phyloP scores from a whole-genome alignment of 2,888 invertebrate species.

The Clistopyga incitator region DNA sequence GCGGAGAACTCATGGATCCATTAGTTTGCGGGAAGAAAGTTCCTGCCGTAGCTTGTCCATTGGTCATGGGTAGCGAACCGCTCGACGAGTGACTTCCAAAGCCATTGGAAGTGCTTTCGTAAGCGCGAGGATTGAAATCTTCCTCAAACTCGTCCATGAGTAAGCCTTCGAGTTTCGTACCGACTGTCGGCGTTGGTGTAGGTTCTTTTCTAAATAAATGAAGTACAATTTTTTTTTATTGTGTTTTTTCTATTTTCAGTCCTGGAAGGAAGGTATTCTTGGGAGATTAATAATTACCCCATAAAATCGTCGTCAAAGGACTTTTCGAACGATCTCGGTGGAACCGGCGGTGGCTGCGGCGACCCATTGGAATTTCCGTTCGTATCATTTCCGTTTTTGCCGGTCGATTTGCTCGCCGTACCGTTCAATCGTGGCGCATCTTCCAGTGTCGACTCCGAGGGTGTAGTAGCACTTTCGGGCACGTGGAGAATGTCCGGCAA shows the following conservation, averaged over 20 bases:
- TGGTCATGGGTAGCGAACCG: conserved; percentile 76
- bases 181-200: conserved; percentile 86
- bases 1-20: conserved; percentile 86
- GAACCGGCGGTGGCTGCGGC: conserved; percentile 80
- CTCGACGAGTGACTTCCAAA: conserved; percentile 80
- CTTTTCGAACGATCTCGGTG: conserved; percentile 82
- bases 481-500: conserved; percentile 85
- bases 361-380: conserved; percentile 82
- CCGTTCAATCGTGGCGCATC: conserved; percentile 79
- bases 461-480: conserved; percentile 71
- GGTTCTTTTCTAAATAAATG: conserved; percentile 72
- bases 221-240: neutral
- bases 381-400: conserved; percentile 75
- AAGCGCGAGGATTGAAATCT: conserved; percentile 95
- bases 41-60: conserved; percentile 83
- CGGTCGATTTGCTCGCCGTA: conserved; percentile 71
- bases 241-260: too few relatives aligned
- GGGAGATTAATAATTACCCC: conserved; percentile 72
- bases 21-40: conserved; percentile 84
- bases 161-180: conserved; percentile 91
- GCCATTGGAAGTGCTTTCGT: conserved; percentile 87
- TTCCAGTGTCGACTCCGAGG: conserved; percentile 68
- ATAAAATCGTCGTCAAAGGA: conserved; percentile 82
- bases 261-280: neutral
- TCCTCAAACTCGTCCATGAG: conserved; percentile 92